Evolutionary conservation across 2,888 invertebrate species (phyloP), one percentile per base, ranked within the genome.

Genomic region (Coenonympha arcania): DNA sequence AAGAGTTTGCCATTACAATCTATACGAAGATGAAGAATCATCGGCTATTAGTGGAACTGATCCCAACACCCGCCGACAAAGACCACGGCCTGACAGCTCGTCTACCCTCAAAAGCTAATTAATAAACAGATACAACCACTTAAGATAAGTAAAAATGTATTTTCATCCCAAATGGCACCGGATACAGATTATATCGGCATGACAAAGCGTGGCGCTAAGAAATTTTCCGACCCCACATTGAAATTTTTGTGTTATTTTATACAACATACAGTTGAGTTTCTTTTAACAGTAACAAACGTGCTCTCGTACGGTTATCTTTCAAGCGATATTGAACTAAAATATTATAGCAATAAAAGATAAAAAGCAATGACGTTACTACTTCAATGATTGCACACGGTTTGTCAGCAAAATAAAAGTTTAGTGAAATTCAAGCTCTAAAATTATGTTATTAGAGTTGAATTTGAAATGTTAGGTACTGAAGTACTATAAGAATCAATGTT

Each of bases 61-160:
- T 55, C 60, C 63, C 62, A 66, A 68, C 49, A 60, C 59, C n/a
- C 54, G 67, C 84, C 84, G 83, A 76, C 84, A 84, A 82, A 84
- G 85, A 79, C 81, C 81, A 76, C 73, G 71, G 73, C 82, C 76
- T 83, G 85, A 84, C 85, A 83, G 86, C 80, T 74, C 64, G 76
- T 75, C 76, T 79, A 76, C 78, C 76, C 69, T 71, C 74, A 67
- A 73, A 75, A 74, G 72, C 76, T 85, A 86, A 85, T 86, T 85
- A 86, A 85, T 86, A 84, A 85, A 75, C 84, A 86, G 86, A 85
- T 85, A 84, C 84, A 85, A 78, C 82, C 85, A 85, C 86, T 86
- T 85, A 83, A 83, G 85, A 86, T 85, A 84, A 84, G 80, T 82
- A 77, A 81, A 82, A 86, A 85, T 84, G 47, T 54, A 82, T 84